phyloP scores from a whole-genome alignment of 2,113 vertebrate species.

The Rhinopithecus roxellana region DNA sequence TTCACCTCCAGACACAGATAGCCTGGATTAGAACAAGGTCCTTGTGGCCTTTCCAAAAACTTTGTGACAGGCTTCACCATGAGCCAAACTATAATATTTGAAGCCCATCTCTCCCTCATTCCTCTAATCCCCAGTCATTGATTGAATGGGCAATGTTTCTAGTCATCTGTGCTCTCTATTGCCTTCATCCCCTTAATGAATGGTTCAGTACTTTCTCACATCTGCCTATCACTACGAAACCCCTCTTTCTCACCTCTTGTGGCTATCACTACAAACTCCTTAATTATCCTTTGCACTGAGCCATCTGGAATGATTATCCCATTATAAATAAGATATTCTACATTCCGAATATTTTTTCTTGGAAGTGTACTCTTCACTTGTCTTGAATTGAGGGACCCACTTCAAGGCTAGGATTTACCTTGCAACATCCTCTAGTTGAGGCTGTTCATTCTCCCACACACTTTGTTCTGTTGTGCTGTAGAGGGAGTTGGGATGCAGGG shows the following conservation, averaged over 20 bases:
- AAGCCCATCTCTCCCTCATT: neutral
- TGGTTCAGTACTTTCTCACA: neutral
- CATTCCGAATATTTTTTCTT: neutral
- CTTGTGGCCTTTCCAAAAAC: neutral
- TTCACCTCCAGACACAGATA: neutral
- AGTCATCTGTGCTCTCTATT: neutral
- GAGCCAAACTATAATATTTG: neutral
- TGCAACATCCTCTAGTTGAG: neutral
- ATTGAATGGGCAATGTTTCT: neutral
- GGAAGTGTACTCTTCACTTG: neutral
- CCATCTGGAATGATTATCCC: neutral
- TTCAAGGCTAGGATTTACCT: neutral
- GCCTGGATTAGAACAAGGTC: neutral
- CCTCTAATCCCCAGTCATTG: neutral
- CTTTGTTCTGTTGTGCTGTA: neutral
- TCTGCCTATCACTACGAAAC: neutral
- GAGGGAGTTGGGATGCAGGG: neutral
- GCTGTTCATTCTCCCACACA: neutral
- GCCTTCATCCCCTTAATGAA: neutral
- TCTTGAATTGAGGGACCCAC: neutral
- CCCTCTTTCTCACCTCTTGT: neutral
- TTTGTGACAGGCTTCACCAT: neutral
- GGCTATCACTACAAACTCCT: neutral
- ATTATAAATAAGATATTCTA: neutral
- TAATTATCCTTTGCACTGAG: neutral